Conservation (phyloP, 2,888 invertebrate genomes). For the Lasioglossum figueresi region DNA sequence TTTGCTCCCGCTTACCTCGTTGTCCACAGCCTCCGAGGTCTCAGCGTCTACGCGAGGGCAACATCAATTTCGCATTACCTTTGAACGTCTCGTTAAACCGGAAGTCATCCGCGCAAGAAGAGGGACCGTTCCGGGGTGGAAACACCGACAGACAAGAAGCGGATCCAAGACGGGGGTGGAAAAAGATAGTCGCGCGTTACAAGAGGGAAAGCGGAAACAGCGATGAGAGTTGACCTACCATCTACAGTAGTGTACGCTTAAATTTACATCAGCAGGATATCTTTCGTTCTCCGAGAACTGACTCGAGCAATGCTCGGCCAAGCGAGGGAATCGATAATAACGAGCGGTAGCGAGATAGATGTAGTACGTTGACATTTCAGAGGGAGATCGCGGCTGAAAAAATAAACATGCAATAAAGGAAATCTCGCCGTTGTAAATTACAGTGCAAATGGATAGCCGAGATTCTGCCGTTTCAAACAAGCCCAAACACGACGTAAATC, state of each 20-base stretch:
- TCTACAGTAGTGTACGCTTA: not conserved
- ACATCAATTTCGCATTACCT: not conserved
- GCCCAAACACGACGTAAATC: not conserved
- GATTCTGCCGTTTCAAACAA: not conserved
- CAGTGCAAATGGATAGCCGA: not conserved
- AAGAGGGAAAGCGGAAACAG: not conserved
- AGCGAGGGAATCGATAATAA: not conserved
- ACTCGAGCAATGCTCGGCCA: not conserved
- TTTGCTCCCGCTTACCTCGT: not conserved
- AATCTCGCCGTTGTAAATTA: not conserved
- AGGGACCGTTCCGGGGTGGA: not conserved
- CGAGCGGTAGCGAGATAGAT: not conserved
- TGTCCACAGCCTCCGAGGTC: not conserved
- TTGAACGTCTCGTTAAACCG: not conserved
- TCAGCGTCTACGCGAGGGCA: not conserved
- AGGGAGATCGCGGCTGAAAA: not conserved
- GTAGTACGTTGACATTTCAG: not conserved
- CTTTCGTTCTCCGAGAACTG: not conserved
- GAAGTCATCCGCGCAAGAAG: not conserved
- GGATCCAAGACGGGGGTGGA: constrained; percentile 1
- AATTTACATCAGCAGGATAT: not conserved
- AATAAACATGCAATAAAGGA: not conserved
- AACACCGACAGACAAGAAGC: constrained; percentile 7
- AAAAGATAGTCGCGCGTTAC: constrained; percentile 5
- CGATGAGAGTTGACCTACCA: not conserved